Base-by-base conservation (phyloP, 2,113 vertebrate species). In the Rhinopomastus cyanomelas region DNA sequence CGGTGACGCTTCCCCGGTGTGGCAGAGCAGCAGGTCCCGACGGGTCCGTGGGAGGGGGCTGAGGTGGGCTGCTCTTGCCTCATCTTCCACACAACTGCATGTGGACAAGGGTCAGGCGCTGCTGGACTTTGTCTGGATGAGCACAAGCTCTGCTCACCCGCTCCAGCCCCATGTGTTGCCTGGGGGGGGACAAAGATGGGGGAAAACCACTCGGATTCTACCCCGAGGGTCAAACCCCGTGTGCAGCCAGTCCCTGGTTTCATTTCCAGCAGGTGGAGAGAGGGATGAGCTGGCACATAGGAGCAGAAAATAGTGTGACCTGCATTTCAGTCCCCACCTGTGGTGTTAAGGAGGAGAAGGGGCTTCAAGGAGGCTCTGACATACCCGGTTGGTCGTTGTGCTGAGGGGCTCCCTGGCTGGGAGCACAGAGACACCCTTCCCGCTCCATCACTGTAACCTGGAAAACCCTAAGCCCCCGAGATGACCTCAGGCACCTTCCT, bases 41-140 rank as follows among this genome's bases (percentile, higher is more conserved):
- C 6, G 32, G 67, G 52, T 44, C 62, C 73, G 11, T 49, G 17
- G 53, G 26, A 55, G 59, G 3, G n/a, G 34, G 64, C 68, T 16
- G 74, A n/a, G 9, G 44, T 25, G 67, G 25, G 66, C 56, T 34
- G 57, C 39, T 12, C 19, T 57, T 89, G 95, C 65, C 53, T 86
- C 80, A 64, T 19, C 37, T 74, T 91, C 94, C 92, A 79, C 75
- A 44, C 2, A 60, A 46, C 69, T 4, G 2, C 27, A 72, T 21
- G 6, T 2, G 88, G 59, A n/a, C 92, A 95, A 88, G 96, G 97
- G 87, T 95, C 62, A 6, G 46, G 48, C 10, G 9, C 65, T n/a
- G 49, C 46, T 62, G 95, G 92, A 88, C 92, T 92, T 91, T 89
- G 90, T 8, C 74, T 19, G 2, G 20, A 5, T 3, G 5, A 87